These are phyloP conservation scores for Dicranocentrus wangi DNA, from an alignment of 2,888 invertebrate genomes.

Conservation along the genomic window DNA sequence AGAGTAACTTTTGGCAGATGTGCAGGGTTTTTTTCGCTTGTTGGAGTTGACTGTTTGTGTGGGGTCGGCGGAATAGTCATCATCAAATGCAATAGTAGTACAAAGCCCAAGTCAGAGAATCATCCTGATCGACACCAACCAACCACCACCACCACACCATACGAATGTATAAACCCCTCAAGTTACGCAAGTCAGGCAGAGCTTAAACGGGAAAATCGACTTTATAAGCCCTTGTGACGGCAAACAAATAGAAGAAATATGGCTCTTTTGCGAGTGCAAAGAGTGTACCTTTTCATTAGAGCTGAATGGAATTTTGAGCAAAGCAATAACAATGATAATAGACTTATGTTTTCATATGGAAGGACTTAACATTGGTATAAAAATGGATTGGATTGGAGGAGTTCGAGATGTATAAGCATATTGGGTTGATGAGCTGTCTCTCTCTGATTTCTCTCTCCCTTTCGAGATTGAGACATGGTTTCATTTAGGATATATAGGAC, in stretches of 20 bases:
- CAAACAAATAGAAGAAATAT: not conserved
- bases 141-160: not conserved
- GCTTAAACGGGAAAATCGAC: not conserved
- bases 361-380: not conserved
- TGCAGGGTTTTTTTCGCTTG: not conserved
- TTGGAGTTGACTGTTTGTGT: not conserved
- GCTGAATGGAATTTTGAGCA: not conserved
- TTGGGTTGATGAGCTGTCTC: slow-evolving; percentile 18
- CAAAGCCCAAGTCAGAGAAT: too few species aligned
- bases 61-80: slow-evolving; percentile 26
- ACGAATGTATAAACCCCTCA: not conserved
- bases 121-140: too few species aligned
- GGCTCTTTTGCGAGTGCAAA: not conserved
- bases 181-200: slow-evolving; percentile 24
- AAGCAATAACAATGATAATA: slow-evolving; percentile 18
- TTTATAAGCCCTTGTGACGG: not conserved
- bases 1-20: slow-evolving; percentile 16
- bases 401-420: not conserved
- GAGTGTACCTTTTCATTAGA: not conserved
- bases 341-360: slow-evolving; percentile 16
- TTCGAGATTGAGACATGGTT: slow-evolving; percentile 55
- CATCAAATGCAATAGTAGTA: too few species aligned
- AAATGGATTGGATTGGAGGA: not conserved
- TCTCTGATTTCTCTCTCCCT: slow-evolving; percentile 36
- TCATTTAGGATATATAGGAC: slow-evolving; percentile 13